Conservation (phyloP, 1,140 invertebrate species). For the Penaeus vannamei region DNA sequence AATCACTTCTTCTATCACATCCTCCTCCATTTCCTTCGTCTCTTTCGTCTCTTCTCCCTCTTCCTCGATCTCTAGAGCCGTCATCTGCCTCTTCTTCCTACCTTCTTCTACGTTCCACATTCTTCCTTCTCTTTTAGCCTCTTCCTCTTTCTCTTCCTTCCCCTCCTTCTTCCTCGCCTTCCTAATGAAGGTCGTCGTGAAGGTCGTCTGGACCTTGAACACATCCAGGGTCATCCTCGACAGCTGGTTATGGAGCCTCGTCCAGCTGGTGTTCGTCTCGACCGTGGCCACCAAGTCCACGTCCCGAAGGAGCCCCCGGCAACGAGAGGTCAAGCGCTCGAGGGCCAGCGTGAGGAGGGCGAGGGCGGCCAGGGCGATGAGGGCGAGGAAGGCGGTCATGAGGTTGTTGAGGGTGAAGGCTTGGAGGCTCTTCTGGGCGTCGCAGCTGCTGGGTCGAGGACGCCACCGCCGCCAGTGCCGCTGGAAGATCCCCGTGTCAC, state of each 20-base stretch:
- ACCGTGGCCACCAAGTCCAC: not conserved
- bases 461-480: slow-evolving; percentile 35
- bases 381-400: slow-evolving; percentile 9
- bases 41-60: too few relatives aligned
- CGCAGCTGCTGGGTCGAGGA: not conserved
- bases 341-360: not conserved
- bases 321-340: not conserved
- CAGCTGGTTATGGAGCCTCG: slow-evolving; percentile 20
- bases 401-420: slow-evolving; percentile 20
- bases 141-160: too few relatives aligned
- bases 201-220: slow-evolving; percentile 28
- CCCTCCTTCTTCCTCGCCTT: too few relatives aligned
- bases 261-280: slow-evolving; percentile 8
- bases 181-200: slow-evolving; percentile 31
- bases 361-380: not conserved
- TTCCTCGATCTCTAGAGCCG: too few relatives aligned
- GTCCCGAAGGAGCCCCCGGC: too few relatives aligned
- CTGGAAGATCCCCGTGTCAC: slow-evolving; percentile 24
- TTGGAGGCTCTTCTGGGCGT: not conserved
- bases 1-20: too few relatives aligned
- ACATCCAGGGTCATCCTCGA: slow-evolving; percentile 33
- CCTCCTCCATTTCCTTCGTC: too few relatives aligned
- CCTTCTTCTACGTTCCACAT: too few relatives aligned
- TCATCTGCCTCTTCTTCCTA: too few relatives aligned
- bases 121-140: too few relatives aligned